phyloP scores from a whole-genome alignment of 2,113 vertebrate species.

The Sterna hirundo region DNA sequence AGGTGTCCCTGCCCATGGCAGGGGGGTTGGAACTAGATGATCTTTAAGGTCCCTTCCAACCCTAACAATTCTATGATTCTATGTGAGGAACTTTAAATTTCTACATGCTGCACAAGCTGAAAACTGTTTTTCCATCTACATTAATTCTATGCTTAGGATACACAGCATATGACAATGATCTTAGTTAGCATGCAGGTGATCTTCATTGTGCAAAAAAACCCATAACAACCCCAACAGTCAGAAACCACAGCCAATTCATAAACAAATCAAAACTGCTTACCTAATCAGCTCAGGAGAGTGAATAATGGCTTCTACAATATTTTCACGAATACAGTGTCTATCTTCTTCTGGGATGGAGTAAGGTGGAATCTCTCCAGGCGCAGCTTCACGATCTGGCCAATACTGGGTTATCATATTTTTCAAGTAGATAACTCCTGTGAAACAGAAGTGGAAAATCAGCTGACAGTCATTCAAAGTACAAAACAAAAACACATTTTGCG shows the following conservation, averaged over 20 bases:
- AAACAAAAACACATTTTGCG: neutral
- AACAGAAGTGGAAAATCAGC: neutral
- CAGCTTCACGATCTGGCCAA: conserved; percentile 91
- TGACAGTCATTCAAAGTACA: neutral
- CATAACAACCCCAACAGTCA: neutral
- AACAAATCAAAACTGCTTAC: conserved; percentile 67
- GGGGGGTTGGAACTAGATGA: no score
- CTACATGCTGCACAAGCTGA: neutral
- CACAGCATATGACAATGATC: neutral
- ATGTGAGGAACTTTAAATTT: neutral
- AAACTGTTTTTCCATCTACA: neutral
- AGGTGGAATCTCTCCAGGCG: conserved; percentile 84
- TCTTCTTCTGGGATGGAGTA: conserved; percentile 97
- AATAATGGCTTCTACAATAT: conserved; percentile 98
- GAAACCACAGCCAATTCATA: neutral
- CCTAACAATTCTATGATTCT: no score
- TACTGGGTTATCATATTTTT: conserved; percentile 99
- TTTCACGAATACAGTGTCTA: conserved; percentile 93
- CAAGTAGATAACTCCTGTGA: conserved; percentile 96
- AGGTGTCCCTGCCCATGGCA: no score
- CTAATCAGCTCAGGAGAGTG: conserved; percentile 97
- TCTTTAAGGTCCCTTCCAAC: no score
- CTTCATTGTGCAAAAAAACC: neutral
- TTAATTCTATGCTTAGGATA: neutral
- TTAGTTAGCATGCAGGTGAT: neutral